Evolutionary conservation across 2,797 vertebrate species (phyloP).

Genomic region (Hephaestus fuliginosus): DNA sequence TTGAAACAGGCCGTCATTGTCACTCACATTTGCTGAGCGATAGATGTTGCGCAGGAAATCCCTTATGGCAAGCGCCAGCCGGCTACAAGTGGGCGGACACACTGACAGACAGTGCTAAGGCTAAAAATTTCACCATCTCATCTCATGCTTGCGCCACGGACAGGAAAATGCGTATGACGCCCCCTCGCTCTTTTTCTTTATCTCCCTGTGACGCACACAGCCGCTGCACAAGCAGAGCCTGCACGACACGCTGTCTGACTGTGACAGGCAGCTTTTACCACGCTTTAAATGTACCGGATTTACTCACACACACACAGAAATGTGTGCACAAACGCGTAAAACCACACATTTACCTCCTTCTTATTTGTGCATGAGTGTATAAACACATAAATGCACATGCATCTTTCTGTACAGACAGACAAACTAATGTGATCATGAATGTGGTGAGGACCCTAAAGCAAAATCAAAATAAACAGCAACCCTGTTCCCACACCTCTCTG

Average conservation of each 20-base stretch:
- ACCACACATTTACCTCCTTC: not conserved
- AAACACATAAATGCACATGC: not conserved
- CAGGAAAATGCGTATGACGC: conserved; percentile 84
- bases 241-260: conserved; percentile 82
- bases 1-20: conserved; percentile 58
- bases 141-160: conserved; percentile 74
- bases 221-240: conserved; percentile 78
- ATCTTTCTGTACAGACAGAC: not conserved
- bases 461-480: conserved; percentile 59
- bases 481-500: conserved; percentile 61
- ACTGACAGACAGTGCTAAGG: conserved; percentile 66
- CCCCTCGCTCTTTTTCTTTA: conserved; percentile 78
- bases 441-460: conserved; percentile 51
- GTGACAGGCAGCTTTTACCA: conserved; percentile 76
- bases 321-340: not conserved
- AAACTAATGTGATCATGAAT: conserved; percentile 52
- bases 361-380: not conserved
- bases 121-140: conserved; percentile 83
- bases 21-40: conserved; percentile 67
- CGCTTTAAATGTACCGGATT: conserved; percentile 57
- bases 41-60: conserved; percentile 79
- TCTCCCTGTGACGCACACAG: conserved; percentile 86
- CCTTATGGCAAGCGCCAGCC: conserved; percentile 73
- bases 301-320: conserved; percentile 11
- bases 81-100: conserved; percentile 78